These are phyloP conservation scores for Aotus griseimembra DNA, from an alignment of 2,797 vertebrate genomes.

Conservation along the genomic window DNA sequence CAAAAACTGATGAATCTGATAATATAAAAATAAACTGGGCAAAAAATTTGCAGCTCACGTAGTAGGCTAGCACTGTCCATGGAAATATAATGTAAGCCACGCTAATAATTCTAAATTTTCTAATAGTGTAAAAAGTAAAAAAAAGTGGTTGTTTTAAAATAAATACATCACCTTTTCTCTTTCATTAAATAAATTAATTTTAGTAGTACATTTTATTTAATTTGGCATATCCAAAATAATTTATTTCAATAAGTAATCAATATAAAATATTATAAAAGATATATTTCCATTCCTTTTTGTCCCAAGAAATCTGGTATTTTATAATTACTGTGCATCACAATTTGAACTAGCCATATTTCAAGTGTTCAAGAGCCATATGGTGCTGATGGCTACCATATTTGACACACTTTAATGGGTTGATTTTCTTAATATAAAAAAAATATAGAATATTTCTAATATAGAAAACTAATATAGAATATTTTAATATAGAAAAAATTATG, in stretches of 20 bases:
- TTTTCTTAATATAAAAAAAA: background rate
- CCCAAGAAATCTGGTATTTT: background rate
- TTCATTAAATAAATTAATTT: background rate
- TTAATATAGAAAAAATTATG: background rate
- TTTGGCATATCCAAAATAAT: background rate
- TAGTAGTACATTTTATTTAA: conserved; percentile 5
- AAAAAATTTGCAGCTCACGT: background rate
- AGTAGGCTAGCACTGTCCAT: background rate
- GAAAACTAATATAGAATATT: background rate
- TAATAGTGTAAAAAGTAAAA: background rate
- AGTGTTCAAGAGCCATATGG: background rate
- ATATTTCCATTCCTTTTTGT: background rate
- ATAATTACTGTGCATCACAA: background rate
- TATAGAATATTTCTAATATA: background rate
- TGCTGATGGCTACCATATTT: background rate
- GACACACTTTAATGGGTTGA: background rate
- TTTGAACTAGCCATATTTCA: background rate
- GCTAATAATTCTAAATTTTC: background rate
- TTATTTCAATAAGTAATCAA: background rate
- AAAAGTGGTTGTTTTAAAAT: background rate
- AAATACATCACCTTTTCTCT: background rate
- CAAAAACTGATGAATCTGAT: background rate
- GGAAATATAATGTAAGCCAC: background rate
- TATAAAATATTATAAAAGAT: background rate
- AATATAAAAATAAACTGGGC: background rate